A percentile compares a stretch with the other conserved stretches of the same genome.
Conservation (phyloP, 2,113 vertebrate species). For the Cheilinus undulatus region DNA sequence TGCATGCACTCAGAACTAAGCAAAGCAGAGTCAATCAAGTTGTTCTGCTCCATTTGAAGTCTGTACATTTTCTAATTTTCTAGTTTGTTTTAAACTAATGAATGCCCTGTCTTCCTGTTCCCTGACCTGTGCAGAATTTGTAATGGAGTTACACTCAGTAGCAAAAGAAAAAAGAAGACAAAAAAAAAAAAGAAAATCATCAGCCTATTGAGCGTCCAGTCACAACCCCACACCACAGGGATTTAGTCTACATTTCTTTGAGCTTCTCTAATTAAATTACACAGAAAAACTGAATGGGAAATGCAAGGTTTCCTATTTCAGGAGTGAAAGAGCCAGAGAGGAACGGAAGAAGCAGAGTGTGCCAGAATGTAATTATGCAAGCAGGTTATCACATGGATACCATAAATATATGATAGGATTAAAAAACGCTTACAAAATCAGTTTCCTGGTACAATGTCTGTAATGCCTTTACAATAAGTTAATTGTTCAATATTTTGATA, state of each 20-base stretch:
- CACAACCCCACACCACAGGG: conserved; percentile 42
- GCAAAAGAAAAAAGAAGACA: neutral
- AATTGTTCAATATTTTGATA: neutral
- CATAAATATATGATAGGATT: conserved; percentile 34
- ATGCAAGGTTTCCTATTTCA: conserved; percentile 57
- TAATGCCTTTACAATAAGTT: conserved; percentile 5
- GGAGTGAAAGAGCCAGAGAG: conserved; percentile 10
- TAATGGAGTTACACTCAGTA: conserved; percentile 17
- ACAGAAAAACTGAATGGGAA: conserved; percentile 54
- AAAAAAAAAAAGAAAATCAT: conserved; percentile 12
- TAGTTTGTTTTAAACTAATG: conserved; percentile 27
- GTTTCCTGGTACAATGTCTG: neutral
- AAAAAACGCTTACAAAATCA: conserved; percentile 9
- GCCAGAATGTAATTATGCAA: conserved; percentile 47
- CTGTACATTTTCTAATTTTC: conserved; percentile 6
- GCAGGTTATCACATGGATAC: conserved; percentile 11
- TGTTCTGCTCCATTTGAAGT: neutral
- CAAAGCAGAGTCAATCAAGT: conserved; percentile 13
- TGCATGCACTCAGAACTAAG: neutral
- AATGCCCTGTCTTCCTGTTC: neutral
- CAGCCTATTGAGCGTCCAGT: conserved; percentile 47
- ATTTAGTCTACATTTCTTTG: conserved; percentile 48
- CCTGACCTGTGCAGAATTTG: conserved; percentile 37
- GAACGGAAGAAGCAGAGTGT: conserved; percentile 11
- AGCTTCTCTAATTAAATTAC: conserved; percentile 66